Evolutionary conservation across 2,888 invertebrate species (phyloP), one percentile per base, ranked within the genome.

Genomic region (Notodonta ziczac): DNA sequence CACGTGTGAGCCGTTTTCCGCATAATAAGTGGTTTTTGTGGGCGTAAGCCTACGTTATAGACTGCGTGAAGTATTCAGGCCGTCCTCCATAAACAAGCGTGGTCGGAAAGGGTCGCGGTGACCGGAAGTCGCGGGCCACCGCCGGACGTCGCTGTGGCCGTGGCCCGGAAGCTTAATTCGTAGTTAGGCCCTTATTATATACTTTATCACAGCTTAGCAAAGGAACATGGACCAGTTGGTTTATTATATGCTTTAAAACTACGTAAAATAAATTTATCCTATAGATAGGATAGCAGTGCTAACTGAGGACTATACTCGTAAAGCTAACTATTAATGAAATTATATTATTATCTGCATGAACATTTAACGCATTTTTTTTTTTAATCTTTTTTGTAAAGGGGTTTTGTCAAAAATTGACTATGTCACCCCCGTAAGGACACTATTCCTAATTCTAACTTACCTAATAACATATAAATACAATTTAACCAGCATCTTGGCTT

Each of bases 161-260:
- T 74, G 72, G 66, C 70, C 56, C 74, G 74, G 78, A 78, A 78
- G 68, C 71, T 6, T 72, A 73, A 76, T 77, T 74, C 69, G 66
- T 72, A 72, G 73, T 78, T 72, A 75, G 70, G 70, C 68, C 65
- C 63, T 74, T 77, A 74, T 79, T 77, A 77, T 65, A 56, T 67
- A 65, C 63, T 75, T 77, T 71, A 72, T 66, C 69, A 73, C 70
- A 69, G 55, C 61, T 63, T 46, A n/a, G 10, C n/a, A 46, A 13
- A 46, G 46, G 46, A 10, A 13, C 8, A 10, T 0, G 12, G 42
- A 6, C 1, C 10, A 10, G 42, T 42, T 9, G 1, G 24, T 24
- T 24, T 24, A 24, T 24, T 24, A 24, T 24, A 1, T 24, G 24
- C 24, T 24, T 24, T 24, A 24, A 24, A 24, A 24, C 24, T 24